Conservation (phyloP, 1,140 invertebrate genomes). For the Drosophila ogumai region DNA sequence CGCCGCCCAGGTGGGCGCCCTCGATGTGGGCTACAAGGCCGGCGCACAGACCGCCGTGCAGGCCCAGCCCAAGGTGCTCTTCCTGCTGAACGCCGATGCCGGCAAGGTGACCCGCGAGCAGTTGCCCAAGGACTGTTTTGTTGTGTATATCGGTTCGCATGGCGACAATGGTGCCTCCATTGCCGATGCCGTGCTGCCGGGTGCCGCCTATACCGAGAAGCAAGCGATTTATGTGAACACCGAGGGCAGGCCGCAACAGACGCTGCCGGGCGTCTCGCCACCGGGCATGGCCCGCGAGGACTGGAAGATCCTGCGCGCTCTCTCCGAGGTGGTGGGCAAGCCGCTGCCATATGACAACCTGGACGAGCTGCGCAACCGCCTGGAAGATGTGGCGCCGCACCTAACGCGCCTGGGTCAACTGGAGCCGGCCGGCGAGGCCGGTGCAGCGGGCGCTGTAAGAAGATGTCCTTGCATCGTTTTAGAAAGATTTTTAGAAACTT, state of each 20-base stretch:
- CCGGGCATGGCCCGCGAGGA: constrained; percentile 97
- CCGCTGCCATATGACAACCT: constrained; percentile 96
- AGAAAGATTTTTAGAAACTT: too few species aligned
- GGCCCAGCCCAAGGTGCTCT: constrained; percentile 92
- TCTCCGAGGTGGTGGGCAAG: constrained; percentile 90
- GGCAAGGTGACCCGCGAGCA: constrained; percentile 91
- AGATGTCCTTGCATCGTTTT: neutral
- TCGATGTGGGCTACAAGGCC: constrained; percentile 97
- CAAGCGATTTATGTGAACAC: constrained; percentile 98
- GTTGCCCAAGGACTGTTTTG: constrained; percentile 92
- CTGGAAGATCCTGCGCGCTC: constrained; percentile 97
- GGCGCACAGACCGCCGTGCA: constrained; percentile 90
- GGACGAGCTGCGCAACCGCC: constrained; percentile 92
- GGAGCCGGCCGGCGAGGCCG: constrained; percentile 93
- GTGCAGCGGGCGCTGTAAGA: constrained; percentile 88
- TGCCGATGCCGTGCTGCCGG: constrained; percentile 97
- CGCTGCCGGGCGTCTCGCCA: constrained; percentile 94
- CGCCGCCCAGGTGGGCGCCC: constrained; percentile 96
- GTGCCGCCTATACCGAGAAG: constrained; percentile 99
- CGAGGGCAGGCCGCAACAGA: constrained; percentile 98
- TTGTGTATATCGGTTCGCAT: constrained; percentile 99
- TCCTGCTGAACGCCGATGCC: constrained; percentile 97
- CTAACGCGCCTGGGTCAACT: constrained; percentile 93
- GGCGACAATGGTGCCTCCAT: constrained; percentile 97
- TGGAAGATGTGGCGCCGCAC: constrained; percentile 95